Base-by-base conservation (phyloP, 2,113 vertebrate genomes). In the Misgurnus anguillicaudatus region DNA sequence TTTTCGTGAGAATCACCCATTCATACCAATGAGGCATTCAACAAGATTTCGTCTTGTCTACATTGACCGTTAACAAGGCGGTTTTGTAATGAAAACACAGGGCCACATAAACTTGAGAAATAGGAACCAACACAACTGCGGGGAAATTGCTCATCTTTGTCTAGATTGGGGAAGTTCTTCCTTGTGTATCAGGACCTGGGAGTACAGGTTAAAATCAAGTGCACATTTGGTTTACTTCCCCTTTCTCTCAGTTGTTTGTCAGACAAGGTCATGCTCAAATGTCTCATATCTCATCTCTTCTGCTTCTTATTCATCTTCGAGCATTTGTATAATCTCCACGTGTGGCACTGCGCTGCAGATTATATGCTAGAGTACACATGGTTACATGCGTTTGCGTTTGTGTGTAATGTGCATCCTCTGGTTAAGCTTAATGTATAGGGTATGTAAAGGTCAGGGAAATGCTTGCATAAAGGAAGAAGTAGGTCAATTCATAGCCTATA, bases 401-500 rank as follows among this genome's bases (percentile, higher is more conserved):
- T 36, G n/a, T 19, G 7, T 6, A 11, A 16, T 38, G 16, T 47
- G 3, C 13, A 47, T 73, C 19, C 9, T 58, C 13, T 17, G 38
- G 24, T 62, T 63, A 9, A 38, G 58, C 66, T 48, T 38, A 45
- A n/a, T 55, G 42, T 62, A 58, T 53, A 53, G 63, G 41, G 62
- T 60, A 39, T 53, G 6, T 13, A 60, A 36, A 69, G 55, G 75
- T 51, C 63, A 72, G 36, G 53, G 53, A 53, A 80, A 53, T 24
- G 57, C 45, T 58, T 48, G 66, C 58, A 61, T 4, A 53, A 64
- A 39, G 51, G 77, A 83, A 83, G 88, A 92, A 91, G 87, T 89
- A 91, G 91, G 90, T 92, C 89, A 92, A 57, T 21, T 82, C 82
- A 78, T 81, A 90, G 71, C 82, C 31, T 75, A 76, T 82, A 82